Conservation (phyloP, 2,888 invertebrate genomes). For the Caenorhabditis sp. region DNA sequence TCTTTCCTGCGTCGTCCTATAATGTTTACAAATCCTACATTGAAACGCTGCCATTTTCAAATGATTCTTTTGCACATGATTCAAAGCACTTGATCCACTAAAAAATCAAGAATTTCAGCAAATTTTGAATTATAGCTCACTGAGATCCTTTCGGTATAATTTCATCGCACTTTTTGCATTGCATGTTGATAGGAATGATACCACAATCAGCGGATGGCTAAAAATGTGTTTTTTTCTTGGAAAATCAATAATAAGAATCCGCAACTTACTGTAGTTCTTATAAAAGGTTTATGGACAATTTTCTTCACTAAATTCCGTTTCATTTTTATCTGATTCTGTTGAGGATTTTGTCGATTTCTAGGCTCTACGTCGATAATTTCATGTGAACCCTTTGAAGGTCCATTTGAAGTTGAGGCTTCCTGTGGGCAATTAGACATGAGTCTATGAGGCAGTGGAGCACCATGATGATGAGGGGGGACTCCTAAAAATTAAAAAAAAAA, state of each 20-base stretch:
- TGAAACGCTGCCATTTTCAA: constrained; percentile 73
- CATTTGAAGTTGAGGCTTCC: constrained; percentile 60
- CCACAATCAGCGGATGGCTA: constrained; percentile 60
- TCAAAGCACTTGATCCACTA: constrained; percentile 60
- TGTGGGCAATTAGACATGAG: constrained; percentile 26
- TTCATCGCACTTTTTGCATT: constrained; percentile 68
- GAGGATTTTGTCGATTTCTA: constrained; percentile 13
- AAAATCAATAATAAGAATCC: no score
- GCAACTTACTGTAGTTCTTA: constrained; percentile 29
- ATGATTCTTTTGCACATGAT: constrained; percentile 70
- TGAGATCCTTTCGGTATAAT: constrained; percentile 67
- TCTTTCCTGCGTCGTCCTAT: constrained; percentile 69
- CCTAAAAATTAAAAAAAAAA: constrained; percentile 3
- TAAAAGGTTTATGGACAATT: constrained; percentile 29
- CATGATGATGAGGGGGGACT: constrained; percentile 29
- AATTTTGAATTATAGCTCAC: constrained; percentile 29
- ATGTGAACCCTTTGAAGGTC: constrained; percentile 18
- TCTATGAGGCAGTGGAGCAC: constrained; percentile 16
- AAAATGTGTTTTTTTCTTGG: not conserved
- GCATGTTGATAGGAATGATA: constrained; percentile 63
- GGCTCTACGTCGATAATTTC: constrained; percentile 11
- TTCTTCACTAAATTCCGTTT: constrained; percentile 49
- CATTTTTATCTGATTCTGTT: constrained; percentile 23
- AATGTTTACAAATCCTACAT: constrained; percentile 70
- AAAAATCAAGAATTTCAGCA: not conserved